phyloP scores from a whole-genome alignment of 2,888 invertebrate genomes.

The Leucophora obtusa region DNA sequence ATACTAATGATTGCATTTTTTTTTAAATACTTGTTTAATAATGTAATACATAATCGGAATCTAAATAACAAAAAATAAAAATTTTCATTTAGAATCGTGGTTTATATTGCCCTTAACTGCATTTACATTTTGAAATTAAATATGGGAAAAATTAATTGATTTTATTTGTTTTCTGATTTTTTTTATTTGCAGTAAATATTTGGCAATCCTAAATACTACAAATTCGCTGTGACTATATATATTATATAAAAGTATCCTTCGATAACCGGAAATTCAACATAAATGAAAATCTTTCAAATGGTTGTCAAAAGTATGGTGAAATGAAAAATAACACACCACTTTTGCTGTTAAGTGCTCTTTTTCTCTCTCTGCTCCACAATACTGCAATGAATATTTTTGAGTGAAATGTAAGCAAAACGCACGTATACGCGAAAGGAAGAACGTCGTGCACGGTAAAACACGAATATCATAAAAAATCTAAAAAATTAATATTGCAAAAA shows the following conservation, averaged over 20 bases:
- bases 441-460: slow-evolving; percentile 53
- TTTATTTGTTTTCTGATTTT: background rate
- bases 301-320: slow-evolving; percentile 51
- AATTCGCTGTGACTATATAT: slow-evolving; percentile 28
- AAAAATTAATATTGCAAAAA: slow-evolving; percentile 41
- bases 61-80: too few relatives aligned
- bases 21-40: too few relatives aligned
- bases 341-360: background rate
- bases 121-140: too few relatives aligned
- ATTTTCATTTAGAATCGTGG: too few relatives aligned
- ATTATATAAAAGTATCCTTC: slow-evolving; percentile 21
- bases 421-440: slow-evolving; percentile 58
- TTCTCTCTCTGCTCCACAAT: slow-evolving; percentile 1
- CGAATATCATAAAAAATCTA: slow-evolving; percentile 38
- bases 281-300: slow-evolving; percentile 7
- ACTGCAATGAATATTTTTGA: slow-evolving; percentile 48
- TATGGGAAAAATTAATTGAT: too few relatives aligned
- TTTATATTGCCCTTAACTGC: too few relatives aligned
- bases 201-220: slow-evolving; percentile 55
- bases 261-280: slow-evolving; percentile 33
- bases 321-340: slow-evolving; percentile 35
- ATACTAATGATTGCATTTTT: too few relatives aligned
- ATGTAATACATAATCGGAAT: too few relatives aligned
- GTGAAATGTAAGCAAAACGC: slow-evolving; percentile 62
- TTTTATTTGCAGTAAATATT: slow-evolving; percentile 33